These are phyloP conservation scores for Microtus richardsoni DNA, from an alignment of 2,113 vertebrate species.

Conservation along the genomic window DNA sequence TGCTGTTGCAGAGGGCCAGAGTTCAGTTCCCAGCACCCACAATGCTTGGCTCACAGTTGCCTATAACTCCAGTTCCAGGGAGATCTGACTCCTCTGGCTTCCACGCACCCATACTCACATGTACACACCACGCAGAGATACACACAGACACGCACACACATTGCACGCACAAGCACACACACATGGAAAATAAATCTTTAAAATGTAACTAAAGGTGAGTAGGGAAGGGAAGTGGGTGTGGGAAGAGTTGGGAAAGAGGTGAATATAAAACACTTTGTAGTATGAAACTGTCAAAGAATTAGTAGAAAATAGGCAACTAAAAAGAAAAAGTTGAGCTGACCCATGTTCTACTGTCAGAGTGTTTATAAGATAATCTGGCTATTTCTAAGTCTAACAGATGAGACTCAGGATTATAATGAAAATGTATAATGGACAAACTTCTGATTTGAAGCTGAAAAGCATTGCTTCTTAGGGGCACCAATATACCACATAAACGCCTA, in stretches of 20 bases:
- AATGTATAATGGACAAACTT: background rate
- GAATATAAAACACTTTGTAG: background rate
- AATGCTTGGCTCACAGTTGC: background rate
- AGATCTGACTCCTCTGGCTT: background rate
- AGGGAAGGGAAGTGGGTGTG: background rate
- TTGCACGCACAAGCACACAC: background rate
- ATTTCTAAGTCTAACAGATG: background rate
- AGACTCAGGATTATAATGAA: slow-evolving; percentile 18
- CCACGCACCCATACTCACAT: background rate
- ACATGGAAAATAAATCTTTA: background rate
- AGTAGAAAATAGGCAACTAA: background rate
- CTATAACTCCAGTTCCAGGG: background rate
- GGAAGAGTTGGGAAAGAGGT: background rate
- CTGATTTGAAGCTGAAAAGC: background rate
- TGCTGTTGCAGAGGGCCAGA: background rate
- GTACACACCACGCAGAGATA: background rate
- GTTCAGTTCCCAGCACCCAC: background rate
- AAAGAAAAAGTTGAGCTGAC: background rate
- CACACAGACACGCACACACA: background rate
- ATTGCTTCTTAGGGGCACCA: slow-evolving; percentile 33
- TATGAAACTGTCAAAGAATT: background rate
- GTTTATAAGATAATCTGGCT: background rate
- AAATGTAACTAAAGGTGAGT: background rate
- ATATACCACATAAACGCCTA: background rate
- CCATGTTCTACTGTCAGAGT: background rate